A percentile compares a stretch with the other conserved stretches of the same genome.
These are phyloP conservation scores for Clinocottus analis DNA, from an alignment of 2,113 vertebrate species.

Conservation along the genomic window DNA sequence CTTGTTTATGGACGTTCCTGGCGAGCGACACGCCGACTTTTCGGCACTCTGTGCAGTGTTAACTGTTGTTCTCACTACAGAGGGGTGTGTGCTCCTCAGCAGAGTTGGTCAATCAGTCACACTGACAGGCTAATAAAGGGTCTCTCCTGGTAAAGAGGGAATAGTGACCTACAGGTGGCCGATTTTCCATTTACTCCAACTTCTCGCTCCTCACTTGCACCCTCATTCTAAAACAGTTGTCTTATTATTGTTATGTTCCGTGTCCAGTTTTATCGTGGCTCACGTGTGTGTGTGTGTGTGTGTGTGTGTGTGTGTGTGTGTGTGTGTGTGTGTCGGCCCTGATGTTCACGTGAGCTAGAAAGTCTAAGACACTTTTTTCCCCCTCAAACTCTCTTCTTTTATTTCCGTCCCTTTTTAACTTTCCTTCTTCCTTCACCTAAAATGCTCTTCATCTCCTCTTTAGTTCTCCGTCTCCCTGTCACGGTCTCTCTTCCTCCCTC, in stretches of 20 bases:
- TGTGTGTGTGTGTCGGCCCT: constrained; percentile 24
- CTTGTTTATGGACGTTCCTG: constrained; percentile 27
- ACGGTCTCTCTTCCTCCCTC: neutral
- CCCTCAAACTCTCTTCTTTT: neutral
- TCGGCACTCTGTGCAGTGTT: neutral
- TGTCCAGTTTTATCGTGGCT: constrained; percentile 43
- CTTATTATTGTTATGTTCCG: constrained; percentile 22
- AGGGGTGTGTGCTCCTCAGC: constrained; percentile 28
- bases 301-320: too few species aligned
- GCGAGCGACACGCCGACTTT: constrained; percentile 11
- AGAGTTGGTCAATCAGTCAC: constrained; percentile 59
- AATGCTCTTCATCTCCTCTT: neutral
- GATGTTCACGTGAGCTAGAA: constrained; percentile 9
- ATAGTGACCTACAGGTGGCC: constrained; percentile 52
- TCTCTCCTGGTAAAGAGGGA: constrained; percentile 46
- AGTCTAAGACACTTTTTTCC: neutral
- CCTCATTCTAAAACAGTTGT: constrained; percentile 18
- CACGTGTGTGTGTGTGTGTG: too few species aligned
- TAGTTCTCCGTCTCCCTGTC: neutral
- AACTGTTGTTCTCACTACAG: constrained; percentile 9
- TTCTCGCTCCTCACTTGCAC: neutral
- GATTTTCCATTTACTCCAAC: constrained; percentile 36
- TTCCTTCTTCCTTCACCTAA: neutral
- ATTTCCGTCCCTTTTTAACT: neutral
- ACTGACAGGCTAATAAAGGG: constrained; percentile 69